Base-by-base conservation (phyloP, 2,888 invertebrate species). In the Unio pictorum region DNA sequence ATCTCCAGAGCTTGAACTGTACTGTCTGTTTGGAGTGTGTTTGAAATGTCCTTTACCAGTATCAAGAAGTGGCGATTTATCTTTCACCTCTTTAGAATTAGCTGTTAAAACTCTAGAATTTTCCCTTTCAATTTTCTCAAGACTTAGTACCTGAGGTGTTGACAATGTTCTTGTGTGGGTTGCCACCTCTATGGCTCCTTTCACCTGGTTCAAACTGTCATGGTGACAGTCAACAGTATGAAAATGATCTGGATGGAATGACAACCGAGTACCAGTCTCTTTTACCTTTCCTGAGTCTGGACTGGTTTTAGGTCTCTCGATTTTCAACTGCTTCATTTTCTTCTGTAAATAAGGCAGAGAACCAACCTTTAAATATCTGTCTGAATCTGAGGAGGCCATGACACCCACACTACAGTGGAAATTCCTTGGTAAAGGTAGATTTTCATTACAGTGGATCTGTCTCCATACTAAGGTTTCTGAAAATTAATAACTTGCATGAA, bases 281-380 rank as follows among this genome's bases (percentile, higher is more conserved):
- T 45, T 11, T 45, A 45, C 45, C 45, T 15, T 45, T 45, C 45
- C 45, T 15, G 20, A 62, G 66, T 69, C 63, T 55, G 76, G 75
- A 65, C 80, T 80, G 4, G 76, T 74, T 64, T 73, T 73, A 61
- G 80, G 80, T 57, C 80, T 57, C n/a, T 72, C 72, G 15, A 72
- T 59, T 23, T 72, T 67, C 18, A 69, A 55, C n/a, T 73, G 56
- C 11, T 72, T 62, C 17, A 73, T 64, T 72, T 78, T 81, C 57
- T 79, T 80, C 61, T 81, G 78, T 20, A 81, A 62, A 64, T 78
- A 74, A 4, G 81, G 81, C 67, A 80, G 71, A 23, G 81, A 81
- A 59, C 75, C 74, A 56, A 78, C 79, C 57, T 80, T 76, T 0
- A 78, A 71, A 8, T 75, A 67, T 17, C 62, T 63, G 20, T 78